Conservation (phyloP, 2,888 invertebrate species). For the Tanytarsus gracilentus region DNA sequence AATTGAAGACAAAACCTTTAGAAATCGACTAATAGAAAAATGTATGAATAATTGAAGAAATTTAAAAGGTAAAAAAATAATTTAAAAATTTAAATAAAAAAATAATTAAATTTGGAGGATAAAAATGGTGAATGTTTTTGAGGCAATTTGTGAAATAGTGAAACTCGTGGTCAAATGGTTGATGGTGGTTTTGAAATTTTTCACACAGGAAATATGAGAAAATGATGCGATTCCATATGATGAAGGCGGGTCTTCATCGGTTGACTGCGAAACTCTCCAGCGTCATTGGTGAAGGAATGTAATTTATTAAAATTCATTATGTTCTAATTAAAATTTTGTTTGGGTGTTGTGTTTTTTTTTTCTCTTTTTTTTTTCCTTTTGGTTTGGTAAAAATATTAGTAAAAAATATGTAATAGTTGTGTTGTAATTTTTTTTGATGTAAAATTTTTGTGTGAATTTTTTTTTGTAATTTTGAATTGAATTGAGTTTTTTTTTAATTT, state of each 20-base stretch:
- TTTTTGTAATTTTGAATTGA: no score
- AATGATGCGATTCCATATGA: slow-evolving; percentile 50
- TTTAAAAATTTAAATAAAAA: no score
- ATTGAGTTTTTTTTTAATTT: no score
- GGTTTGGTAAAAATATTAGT: no score
- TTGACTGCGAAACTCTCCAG: slow-evolving; percentile 55
- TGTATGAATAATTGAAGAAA: slow-evolving; percentile 37
- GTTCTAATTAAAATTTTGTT: no score
- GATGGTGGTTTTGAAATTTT: slow-evolving; percentile 37
- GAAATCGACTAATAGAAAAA: slow-evolving; percentile 35
- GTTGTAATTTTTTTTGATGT: no score
- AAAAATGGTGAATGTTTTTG: slow-evolving; percentile 35
- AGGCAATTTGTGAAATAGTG: slow-evolving; percentile 40
- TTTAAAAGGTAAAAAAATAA: slow-evolving; percentile 33
- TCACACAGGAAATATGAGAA: slow-evolving; percentile 42
- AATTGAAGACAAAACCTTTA: neutral
- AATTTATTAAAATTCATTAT: no score
- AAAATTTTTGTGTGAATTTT: no score
- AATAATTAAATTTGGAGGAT: neutral
- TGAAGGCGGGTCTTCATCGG: slow-evolving; percentile 54
- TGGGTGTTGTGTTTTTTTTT: no score
- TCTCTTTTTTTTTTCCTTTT: no score
- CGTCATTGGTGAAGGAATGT: slow-evolving; percentile 50
- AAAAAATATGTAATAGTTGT: no score
- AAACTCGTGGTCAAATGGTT: slow-evolving; percentile 36